Conservation (phyloP, 2,113 vertebrate species). For the Trematomus loennbergii region DNA sequence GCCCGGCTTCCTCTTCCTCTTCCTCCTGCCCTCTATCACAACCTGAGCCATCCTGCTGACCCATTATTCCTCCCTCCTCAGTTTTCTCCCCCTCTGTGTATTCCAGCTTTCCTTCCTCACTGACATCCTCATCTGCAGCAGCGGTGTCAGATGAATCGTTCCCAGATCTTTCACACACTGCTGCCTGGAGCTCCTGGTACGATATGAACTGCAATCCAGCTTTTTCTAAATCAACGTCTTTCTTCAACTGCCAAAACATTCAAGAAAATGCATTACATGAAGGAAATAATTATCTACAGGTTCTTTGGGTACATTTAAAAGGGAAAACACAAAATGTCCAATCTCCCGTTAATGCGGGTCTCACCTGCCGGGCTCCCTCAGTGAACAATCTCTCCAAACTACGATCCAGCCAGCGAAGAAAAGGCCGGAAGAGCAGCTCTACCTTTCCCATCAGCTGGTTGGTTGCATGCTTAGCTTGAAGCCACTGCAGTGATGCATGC, state of each 20-base stretch:
- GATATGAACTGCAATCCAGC: conserved; percentile 86
- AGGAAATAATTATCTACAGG: not conserved
- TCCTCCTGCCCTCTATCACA: conserved; percentile 33
- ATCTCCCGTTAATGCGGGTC: not conserved
- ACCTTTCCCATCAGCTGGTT: conserved; percentile 85
- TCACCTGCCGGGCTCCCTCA: conserved; percentile 87
- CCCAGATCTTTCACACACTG: conserved; percentile 59
- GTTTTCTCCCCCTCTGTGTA: conserved; percentile 18
- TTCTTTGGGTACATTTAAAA: not conserved
- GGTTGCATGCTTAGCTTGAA: conserved; percentile 87
- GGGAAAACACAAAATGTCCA: not conserved
- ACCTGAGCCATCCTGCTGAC: conserved; percentile 8
- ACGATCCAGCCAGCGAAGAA: conserved; percentile 87
- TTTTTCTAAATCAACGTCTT: conserved; percentile 84
- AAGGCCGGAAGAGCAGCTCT: conserved; percentile 86
- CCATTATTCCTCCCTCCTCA: conserved; percentile 27
- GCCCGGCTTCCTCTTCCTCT: conserved; percentile 48
- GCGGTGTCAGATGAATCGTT: not conserved
- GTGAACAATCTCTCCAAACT: conserved; percentile 87
- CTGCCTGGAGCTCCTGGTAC: conserved; percentile 83
- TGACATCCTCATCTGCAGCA: conserved; percentile 8
- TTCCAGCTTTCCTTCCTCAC: conserved; percentile 17
- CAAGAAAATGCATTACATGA: not conserved
- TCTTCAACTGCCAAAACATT: conserved; percentile 81
- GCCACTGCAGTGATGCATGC: conserved; percentile 82